phyloP scores from a whole-genome alignment of 2,113 vertebrate genomes.

The Cyprinus carpio region DNA sequence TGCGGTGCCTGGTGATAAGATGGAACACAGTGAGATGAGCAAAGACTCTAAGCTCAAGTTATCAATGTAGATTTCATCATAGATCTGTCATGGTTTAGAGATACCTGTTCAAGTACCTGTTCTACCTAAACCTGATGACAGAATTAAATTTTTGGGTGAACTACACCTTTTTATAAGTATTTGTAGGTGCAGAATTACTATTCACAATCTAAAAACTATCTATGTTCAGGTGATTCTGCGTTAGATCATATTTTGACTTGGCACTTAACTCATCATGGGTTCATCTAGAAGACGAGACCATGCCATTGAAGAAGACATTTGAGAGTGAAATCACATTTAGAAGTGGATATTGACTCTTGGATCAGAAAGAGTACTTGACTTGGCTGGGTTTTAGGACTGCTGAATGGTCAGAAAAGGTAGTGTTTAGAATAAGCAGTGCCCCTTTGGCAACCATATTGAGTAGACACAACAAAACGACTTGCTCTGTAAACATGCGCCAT shows the following conservation, averaged over 20 bases:
- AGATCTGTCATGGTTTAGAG: slow-evolving; percentile 45
- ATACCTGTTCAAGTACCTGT: slow-evolving; percentile 5
- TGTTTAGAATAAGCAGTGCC: slow-evolving; percentile 49
- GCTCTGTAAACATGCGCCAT: slow-evolving; percentile 48
- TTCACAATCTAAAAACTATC: not conserved
- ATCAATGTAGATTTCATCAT: slow-evolving; percentile 55
- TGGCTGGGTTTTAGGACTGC: slow-evolving; percentile 38
- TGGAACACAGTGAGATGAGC: slow-evolving; percentile 39
- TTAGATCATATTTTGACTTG: not conserved
- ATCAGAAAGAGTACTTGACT: slow-evolving; percentile 40
- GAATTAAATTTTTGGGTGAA: not conserved
- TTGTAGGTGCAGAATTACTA: not conserved
- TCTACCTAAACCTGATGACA: slow-evolving; percentile 15
- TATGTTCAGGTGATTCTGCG: not conserved
- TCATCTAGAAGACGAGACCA: slow-evolving; percentile 23
- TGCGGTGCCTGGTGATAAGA: slow-evolving; percentile 49
- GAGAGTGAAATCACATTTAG: slow-evolving; percentile 24
- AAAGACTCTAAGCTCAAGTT: slow-evolving; percentile 45
- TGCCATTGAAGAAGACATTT: slow-evolving; percentile 35
- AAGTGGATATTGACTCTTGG: slow-evolving; percentile 29
- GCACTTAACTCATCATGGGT: not conserved
- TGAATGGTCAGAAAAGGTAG: slow-evolving; percentile 55
- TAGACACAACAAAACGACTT: slow-evolving; percentile 54
- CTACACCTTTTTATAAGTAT: not conserved
- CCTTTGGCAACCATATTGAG: slow-evolving; percentile 42